phyloP scores from a whole-genome alignment of 2,797 vertebrate genomes.

The Thripadectes ignobilis region DNA sequence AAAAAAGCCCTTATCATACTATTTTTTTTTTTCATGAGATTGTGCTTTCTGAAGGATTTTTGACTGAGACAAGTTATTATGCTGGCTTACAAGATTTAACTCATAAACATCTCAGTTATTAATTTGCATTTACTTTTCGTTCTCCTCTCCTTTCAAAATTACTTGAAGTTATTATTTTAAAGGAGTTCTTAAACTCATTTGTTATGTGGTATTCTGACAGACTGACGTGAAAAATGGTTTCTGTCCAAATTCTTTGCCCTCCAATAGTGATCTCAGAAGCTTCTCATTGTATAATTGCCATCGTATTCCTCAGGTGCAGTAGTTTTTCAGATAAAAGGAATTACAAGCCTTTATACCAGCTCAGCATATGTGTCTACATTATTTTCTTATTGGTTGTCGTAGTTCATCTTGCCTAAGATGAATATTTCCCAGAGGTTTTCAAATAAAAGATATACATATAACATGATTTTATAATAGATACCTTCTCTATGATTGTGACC shows the following conservation, averaged over 20 bases:
- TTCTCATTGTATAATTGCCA: background rate
- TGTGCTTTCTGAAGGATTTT: conserved; percentile 4
- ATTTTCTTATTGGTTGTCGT: conserved; percentile 7
- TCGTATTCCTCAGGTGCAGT: background rate
- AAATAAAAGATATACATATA: conserved; percentile 27
- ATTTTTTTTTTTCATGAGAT: conserved; percentile 4
- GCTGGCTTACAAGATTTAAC: background rate
- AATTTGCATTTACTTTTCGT: background rate
- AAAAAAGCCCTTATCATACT: background rate
- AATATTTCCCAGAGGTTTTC: conserved; percentile 34
- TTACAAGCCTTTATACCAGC: background rate
- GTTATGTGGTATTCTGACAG: background rate
- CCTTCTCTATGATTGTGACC: conserved; percentile 11
- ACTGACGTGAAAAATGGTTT: background rate
- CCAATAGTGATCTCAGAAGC: background rate
- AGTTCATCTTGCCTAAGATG: conserved; percentile 29
- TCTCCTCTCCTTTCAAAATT: background rate
- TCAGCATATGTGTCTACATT: rapidly evolving
- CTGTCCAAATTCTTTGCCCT: background rate
- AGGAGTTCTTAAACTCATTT: background rate
- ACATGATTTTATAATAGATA: conserved; percentile 46
- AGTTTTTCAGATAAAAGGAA: background rate
- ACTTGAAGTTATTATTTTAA: background rate
- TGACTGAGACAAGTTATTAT: conserved; percentile 5
- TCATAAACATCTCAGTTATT: background rate